Evolutionary conservation across 2,797 vertebrate species (phyloP), one percentile per base, ranked within the genome.

Genomic region (Halcyon chelicuti): DNA sequence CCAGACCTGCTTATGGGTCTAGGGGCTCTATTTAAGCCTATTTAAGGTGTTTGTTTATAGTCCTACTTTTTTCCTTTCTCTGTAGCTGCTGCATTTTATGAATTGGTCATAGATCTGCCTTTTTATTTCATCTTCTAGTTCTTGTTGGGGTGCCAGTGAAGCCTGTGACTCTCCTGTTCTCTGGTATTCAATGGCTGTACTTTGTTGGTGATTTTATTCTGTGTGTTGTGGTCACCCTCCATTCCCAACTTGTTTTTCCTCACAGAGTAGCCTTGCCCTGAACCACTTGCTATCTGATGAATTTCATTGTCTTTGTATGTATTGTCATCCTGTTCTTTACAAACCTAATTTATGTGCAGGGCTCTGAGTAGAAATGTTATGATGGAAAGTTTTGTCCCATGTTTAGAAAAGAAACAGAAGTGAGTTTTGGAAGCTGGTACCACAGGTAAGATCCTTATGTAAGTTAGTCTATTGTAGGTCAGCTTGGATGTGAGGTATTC

Each of bases 381-480:
- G 19, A 25, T 16, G 52, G 52, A 25, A 2, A 46, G 39, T 35
- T 72, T 85, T 47, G 12, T 44, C 20, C 26, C 1, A 4, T 3
- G 6, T 28, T 7, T 5, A 68, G 12, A 18, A 47, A 7, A 54
- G 23, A 80, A 29, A 25, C 3, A 72, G 40, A 81, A 72, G 8
- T 16, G 7, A 73, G 9, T 31, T 87, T 11, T 5, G 11, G 47
- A 85, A 85, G 14, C 35, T 68, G n/a, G 25, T 33, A 17, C 3
- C 0, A 0, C 0, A 2, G 16, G 7, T 4, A 4, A 5, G 20
- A 11, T 84, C 17, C 5, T 2, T 4, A 7, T 8, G 8, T 8
- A 5, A 33, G 7, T 39, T 44, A 55, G 9, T 14, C 7, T 1
- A 2, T 14, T 29, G 25, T 7, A 49, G 28, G 18, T 40, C 33